These are phyloP conservation scores for Slavum lentiscoides DNA, from an alignment of 2,888 invertebrate genomes.

Conservation along the genomic window DNA sequence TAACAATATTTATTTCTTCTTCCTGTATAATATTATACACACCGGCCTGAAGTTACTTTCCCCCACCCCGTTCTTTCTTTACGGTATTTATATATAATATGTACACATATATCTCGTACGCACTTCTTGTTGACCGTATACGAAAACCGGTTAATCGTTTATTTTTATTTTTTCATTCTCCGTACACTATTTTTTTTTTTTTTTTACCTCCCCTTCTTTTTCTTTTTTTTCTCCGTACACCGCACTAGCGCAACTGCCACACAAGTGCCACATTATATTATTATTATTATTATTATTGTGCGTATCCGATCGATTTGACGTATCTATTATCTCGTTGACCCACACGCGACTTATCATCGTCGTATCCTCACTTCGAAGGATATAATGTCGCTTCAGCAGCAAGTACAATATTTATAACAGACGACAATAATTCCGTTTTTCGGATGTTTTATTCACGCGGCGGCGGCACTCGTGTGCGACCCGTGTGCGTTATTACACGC, in stretches of 20 bases:
- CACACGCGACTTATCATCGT: constrained; percentile 31
- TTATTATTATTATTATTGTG: no score
- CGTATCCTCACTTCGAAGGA: background rate
- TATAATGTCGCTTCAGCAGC: background rate
- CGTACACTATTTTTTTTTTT: background rate
- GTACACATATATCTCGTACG: no score
- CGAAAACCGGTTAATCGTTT: constrained; percentile 47
- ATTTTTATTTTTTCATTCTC: background rate
- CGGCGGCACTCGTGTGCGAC: background rate
- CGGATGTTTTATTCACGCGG: constrained; percentile 32
- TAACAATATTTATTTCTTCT: background rate
- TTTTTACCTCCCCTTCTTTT: background rate
- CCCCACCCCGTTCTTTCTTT: no score
- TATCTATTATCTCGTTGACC: constrained; percentile 45
- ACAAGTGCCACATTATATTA: no score
- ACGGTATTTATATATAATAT: background rate
- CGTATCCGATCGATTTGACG: constrained; percentile 37
- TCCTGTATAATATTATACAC: no score
- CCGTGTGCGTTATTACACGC: background rate
- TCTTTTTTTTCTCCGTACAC: no score
- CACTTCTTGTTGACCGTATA: constrained; percentile 23
- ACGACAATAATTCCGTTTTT: constrained; percentile 5
- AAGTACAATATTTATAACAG: background rate
- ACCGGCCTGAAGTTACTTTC: no score
- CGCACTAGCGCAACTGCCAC: no score